These are phyloP conservation scores for Neolamprologus toae DNA, from an alignment of 2,113 vertebrate species.

Conservation along the genomic window DNA sequence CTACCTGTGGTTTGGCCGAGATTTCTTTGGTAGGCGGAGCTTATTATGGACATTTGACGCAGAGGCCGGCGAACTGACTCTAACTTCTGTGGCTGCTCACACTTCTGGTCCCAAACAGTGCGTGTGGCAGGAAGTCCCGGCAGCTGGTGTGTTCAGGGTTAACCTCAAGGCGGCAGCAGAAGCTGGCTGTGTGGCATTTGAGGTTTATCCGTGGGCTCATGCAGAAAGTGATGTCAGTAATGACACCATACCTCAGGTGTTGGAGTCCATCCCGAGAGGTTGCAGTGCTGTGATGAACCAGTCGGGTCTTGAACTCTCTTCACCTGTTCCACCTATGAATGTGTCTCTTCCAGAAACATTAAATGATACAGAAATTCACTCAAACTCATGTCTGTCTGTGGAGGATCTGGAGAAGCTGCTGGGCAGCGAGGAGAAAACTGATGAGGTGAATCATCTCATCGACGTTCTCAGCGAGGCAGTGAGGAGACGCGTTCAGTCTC, in stretches of 20 bases:
- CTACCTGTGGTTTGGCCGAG: conserved; percentile 91
- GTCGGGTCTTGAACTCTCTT: conserved; percentile 55
- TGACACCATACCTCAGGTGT: background rate
- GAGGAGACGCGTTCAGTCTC: conserved; percentile 72
- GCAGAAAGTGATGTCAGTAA: background rate
- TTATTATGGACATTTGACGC: conserved; percentile 81
- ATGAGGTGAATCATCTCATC: conserved; percentile 66
- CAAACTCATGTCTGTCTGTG: background rate
- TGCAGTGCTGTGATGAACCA: conserved; percentile 56
- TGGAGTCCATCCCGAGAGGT: conserved; percentile 56
- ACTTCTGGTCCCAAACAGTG: background rate
- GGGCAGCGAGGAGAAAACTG: conserved; percentile 32
- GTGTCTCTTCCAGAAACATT: conserved; percentile 29
- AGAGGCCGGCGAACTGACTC: conserved; percentile 40
- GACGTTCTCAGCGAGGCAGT: conserved; percentile 78
- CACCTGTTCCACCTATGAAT: conserved; percentile 79
- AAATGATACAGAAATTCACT: background rate
- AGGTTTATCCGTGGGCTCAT: conserved; percentile 77
- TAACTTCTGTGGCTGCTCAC: conserved; percentile 76
- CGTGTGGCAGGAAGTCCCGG: conserved; percentile 85
- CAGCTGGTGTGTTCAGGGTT: conserved; percentile 81
- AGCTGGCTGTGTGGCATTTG: conserved; percentile 60
- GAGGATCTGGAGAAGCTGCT: conserved; percentile 71
- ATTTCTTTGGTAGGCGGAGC: conserved; percentile 91
- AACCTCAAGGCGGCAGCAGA: conserved; percentile 69